Percentiles rank a stretch among this genome's conserved stretches.
Conservation (phyloP, 1,140 invertebrate species). For the Nymphalis io region DNA sequence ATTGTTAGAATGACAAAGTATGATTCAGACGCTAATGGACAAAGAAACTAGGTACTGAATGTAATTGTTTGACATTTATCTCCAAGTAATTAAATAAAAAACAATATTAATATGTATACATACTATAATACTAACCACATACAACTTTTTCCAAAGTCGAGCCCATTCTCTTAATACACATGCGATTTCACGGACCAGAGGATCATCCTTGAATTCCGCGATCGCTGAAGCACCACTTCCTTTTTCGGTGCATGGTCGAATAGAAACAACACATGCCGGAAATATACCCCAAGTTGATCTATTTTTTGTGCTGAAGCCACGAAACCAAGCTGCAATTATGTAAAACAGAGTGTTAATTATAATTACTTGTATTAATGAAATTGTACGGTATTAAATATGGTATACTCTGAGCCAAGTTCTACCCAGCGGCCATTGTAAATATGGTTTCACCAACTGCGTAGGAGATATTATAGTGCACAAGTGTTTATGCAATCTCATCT, state of each 20-base stretch:
- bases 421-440: too few relatives aligned
- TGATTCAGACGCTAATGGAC: slow-evolving; percentile 36
- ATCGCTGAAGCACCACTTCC: slow-evolving; percentile 65
- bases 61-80: background rate
- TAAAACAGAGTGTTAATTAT: background rate
- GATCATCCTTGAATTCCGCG: slow-evolving; percentile 90
- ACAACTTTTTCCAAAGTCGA: slow-evolving; percentile 93
- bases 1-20: slow-evolving; percentile 32
- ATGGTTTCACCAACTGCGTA: too few relatives aligned
- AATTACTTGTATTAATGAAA: too few relatives aligned
- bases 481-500: too few relatives aligned
- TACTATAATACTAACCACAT: slow-evolving; percentile 85
- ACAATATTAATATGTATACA: slow-evolving; percentile 1
- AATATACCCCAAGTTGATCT: slow-evolving; percentile 92
- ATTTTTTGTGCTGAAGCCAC: slow-evolving; percentile 90
- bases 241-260: slow-evolving; percentile 69
- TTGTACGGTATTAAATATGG: too few relatives aligned
- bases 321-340: slow-evolving; percentile 88
- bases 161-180: slow-evolving; percentile 96
- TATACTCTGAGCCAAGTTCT: too few relatives aligned
- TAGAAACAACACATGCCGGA: slow-evolving; percentile 81
- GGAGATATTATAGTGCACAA: too few relatives aligned
- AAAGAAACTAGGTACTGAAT: slow-evolving; percentile 31
- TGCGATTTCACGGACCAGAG: slow-evolving; percentile 94
- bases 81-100: background rate